phyloP scores from a whole-genome alignment of 1,140 invertebrate species.

The Thaumatotibia leucotreta region DNA sequence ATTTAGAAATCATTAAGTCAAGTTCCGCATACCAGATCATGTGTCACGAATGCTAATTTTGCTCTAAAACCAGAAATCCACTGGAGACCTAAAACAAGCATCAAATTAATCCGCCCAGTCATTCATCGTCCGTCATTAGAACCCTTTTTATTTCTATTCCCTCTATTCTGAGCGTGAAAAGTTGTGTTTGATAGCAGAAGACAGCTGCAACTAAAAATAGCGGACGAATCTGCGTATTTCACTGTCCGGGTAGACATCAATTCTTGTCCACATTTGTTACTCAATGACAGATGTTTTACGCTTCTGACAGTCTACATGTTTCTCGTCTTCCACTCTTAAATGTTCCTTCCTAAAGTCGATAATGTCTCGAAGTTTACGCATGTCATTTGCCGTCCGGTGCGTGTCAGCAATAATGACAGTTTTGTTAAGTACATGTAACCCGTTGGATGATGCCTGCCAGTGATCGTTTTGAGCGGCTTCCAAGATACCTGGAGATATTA shows the following conservation, averaged over 20 bases:
- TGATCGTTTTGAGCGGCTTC: neutral
- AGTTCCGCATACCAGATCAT: too few relatives aligned
- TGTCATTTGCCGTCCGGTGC: neutral
- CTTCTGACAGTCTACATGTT: constrained; percentile 35
- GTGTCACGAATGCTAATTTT: neutral
- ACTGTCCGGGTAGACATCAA: constrained; percentile 69
- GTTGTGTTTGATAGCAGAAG: constrained; percentile 48
- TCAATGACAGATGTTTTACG: constrained; percentile 71
- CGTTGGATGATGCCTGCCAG: neutral
- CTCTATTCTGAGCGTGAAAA: constrained; percentile 16
- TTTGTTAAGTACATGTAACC: constrained; percentile 6
- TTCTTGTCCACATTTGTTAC: constrained; percentile 70
- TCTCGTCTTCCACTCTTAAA: neutral
- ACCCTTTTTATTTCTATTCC: neutral
- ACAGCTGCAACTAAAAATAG: constrained; percentile 69
- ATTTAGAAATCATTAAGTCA: too few relatives aligned
- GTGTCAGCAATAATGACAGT: constrained; percentile 4
- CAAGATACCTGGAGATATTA: neutral
- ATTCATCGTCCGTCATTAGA: neutral
- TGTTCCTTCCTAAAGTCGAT: neutral
- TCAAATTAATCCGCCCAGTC: neutral
- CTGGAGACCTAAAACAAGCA: neutral
- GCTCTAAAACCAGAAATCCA: neutral
- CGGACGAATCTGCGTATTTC: constrained; percentile 68
- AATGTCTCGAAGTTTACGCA: neutral